Base-by-base conservation (phyloP, 2,113 vertebrate species). In the Hepsetus odoe region DNA sequence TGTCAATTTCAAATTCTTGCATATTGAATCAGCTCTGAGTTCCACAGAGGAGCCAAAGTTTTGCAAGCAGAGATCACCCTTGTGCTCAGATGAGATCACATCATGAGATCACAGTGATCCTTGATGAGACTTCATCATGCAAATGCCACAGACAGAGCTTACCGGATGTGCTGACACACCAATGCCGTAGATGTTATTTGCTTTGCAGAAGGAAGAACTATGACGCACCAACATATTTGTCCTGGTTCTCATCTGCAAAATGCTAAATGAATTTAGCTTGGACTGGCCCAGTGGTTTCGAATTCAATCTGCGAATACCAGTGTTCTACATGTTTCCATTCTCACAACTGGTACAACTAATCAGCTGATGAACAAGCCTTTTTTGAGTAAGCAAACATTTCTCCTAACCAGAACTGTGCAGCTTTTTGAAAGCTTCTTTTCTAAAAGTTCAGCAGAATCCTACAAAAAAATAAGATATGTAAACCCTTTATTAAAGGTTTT, bases 161-260 rank as follows among this genome's bases (percentile, higher is more conserved):
- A 44, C 26, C 9, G 10, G 11, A 56, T 68, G 53, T 26, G 4
- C 65, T 7, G 42, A 59, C 74, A 68, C 64, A 46, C 49, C 2
- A 2, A 5, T 3, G 7, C 24, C 18, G 67, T 67, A 64, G 16
- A 64, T 26, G 61, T 51, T 49, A 44, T 44, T 28, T 56, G 70
- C 74, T 78, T 78, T 77, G 26, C 33, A 22, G 58, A 4, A 49
- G 38, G 46, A 73, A 62, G 46, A 42, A 35, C 26, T 32, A 32
- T 56, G 33, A 74, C n/a, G 13, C 69, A 79, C 24, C 66, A 74
- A 55, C 16, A 20, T 75, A 74, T 86, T 85, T 44, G 80, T 72
- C 80, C 42, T 56, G 66, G 80, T 67, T 22, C 46, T 66, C 11
- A 33, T 66, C 67, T 5, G 13, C 51, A 42, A 46, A 20, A 58